Evolutionary conservation across 2,797 vertebrate genomes (phyloP).

Genomic region (Acanthornis magna): DNA sequence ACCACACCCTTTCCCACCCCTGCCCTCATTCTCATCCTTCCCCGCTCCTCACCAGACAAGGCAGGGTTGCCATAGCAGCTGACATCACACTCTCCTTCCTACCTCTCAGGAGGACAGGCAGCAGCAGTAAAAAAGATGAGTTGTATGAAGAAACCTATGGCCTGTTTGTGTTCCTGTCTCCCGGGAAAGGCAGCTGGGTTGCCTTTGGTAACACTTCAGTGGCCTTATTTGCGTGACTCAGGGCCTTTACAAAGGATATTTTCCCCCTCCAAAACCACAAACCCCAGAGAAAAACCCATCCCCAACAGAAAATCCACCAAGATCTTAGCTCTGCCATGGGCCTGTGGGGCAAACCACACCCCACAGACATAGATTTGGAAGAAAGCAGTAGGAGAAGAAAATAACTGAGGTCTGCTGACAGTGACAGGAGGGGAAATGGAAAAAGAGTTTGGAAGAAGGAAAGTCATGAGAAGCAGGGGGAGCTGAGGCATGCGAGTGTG

Average conservation of each 20-base stretch:
- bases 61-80: slow-evolving; percentile 64
- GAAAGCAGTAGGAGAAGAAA: neutral
- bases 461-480: neutral
- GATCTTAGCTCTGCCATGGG: neutral
- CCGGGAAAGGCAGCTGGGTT: neutral
- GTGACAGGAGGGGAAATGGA: neutral
- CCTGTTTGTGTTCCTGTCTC: neutral
- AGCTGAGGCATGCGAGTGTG: neutral
- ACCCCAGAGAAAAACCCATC: neutral
- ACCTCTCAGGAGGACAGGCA: neutral
- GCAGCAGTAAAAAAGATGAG: neutral
- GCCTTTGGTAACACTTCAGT: neutral
- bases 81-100: neutral
- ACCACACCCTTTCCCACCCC: neutral
- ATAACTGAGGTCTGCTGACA: neutral
- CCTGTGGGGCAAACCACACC: neutral
- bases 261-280: neutral
- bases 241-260: neutral
- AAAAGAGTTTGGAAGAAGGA: neutral
- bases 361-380: neutral
- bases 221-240: neutral
- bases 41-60: neutral
- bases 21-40: neutral
- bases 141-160: neutral
- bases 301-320: neutral